These are phyloP conservation scores for Tromatobia lineatoria DNA, from an alignment of 2,888 invertebrate genomes.

Conservation along the genomic window DNA sequence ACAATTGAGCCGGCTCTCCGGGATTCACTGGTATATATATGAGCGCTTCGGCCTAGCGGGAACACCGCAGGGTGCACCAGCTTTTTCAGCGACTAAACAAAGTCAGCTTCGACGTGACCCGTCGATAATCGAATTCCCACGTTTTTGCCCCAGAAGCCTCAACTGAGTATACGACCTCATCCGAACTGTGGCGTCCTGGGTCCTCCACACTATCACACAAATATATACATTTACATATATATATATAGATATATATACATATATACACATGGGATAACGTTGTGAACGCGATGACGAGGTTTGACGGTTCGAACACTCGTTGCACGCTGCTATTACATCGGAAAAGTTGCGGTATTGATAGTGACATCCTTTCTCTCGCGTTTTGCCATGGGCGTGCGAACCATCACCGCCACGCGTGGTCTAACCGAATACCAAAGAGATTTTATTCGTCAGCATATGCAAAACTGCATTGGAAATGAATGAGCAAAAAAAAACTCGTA, in stretches of 20 bases:
- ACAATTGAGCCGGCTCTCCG: constrained; percentile 43
- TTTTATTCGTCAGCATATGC: constrained; percentile 15
- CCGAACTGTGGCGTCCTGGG: constrained; percentile 20
- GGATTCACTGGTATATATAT: not conserved
- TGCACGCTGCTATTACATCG: constrained; percentile 14
- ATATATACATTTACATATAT: not conserved
- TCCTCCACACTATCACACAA: not conserved
- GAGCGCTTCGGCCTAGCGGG: not conserved
- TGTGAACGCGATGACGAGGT: constrained; percentile 49
- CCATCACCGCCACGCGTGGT: not conserved
- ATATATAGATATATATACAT: not conserved
- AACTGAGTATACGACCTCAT: constrained; percentile 14
- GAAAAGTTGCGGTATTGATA: constrained; percentile 34
- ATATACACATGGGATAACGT: constrained; percentile 42
- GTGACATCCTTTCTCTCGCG: constrained; percentile 24
- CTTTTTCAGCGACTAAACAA: constrained; percentile 56
- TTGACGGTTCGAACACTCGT: constrained; percentile 41
- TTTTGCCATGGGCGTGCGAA: not conserved
- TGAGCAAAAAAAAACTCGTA: not conserved
- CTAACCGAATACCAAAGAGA: constrained; percentile 18
- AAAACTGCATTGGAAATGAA: constrained; percentile 8
- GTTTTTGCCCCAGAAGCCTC: constrained; percentile 31
- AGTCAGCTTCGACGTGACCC: constrained; percentile 56
- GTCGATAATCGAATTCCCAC: constrained; percentile 53
- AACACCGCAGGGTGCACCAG: constrained; percentile 18